These are phyloP conservation scores for Azemiops feae DNA, from an alignment of 2,113 vertebrate species.

Conservation along the genomic window DNA sequence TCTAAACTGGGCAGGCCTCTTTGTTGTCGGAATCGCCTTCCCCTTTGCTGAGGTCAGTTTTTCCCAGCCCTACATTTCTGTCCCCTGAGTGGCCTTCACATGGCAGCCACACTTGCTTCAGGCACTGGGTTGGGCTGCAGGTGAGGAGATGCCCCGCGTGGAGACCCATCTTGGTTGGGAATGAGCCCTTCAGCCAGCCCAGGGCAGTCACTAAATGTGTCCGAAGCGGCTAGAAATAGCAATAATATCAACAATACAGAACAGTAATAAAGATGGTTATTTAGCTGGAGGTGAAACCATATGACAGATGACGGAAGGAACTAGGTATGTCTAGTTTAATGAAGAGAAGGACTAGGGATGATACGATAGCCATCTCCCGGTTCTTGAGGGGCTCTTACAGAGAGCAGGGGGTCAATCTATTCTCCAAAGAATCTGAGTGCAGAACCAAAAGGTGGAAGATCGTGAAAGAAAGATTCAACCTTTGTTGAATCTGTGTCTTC, in stretches of 20 bases:
- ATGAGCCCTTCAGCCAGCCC: not conserved
- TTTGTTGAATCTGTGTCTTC: too few species aligned
- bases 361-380: not conserved
- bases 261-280: not conserved
- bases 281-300: not conserved
- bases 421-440: not conserved
- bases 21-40: constrained; percentile 44
- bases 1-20: constrained; percentile 40
- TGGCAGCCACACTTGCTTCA: not conserved
- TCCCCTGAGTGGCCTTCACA: not conserved
- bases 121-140: not conserved
- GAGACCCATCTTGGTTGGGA: not conserved
- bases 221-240: not conserved
- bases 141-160: not conserved
- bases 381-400: not conserved
- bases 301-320: not conserved
- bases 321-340: not conserved
- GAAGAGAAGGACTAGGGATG: not conserved
- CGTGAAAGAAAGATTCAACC: not conserved
- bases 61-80: not conserved
- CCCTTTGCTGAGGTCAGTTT: constrained; percentile 47
- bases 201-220: not conserved
- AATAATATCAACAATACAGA: not conserved
- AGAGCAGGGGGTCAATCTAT: not conserved
- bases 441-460: not conserved